These are phyloP conservation scores for Xanthia togata DNA, from an alignment of 2,888 invertebrate species.

Conservation along the genomic window DNA sequence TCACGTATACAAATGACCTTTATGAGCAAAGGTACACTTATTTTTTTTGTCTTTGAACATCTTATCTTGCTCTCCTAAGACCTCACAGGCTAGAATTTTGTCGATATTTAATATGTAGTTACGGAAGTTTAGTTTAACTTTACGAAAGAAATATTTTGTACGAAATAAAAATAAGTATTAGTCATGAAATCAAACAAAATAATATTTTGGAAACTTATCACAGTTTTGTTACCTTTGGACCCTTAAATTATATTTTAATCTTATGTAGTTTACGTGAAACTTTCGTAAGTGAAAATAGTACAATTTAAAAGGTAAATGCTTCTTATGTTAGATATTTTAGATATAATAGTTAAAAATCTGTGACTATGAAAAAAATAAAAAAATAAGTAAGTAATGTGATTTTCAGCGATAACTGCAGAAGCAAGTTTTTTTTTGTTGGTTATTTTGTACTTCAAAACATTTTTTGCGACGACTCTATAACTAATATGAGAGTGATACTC, in stretches of 20 bases:
- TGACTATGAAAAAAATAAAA: too few species aligned
- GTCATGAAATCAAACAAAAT: conserved; percentile 30
- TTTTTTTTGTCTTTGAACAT: not conserved
- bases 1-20: not conserved
- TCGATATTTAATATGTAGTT: not conserved
- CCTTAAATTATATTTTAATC: conserved; percentile 35
- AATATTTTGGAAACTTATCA: conserved; percentile 68
- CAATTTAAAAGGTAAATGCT: conserved; percentile 17
- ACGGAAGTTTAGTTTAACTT: conserved; percentile 13
- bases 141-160: not conserved
- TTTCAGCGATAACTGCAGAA: not conserved
- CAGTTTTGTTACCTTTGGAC: conserved; percentile 69
- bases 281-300: not conserved
- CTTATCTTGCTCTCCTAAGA: not conserved
- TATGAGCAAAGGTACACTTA: not conserved
- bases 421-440: too few species aligned
- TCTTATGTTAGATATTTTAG: conserved; percentile 9
- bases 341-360: not conserved
- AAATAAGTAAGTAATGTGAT: not conserved
- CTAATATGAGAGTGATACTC: not conserved
- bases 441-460: conserved; percentile 15
- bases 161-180: not conserved
- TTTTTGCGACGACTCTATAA: not conserved
- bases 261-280: conserved; percentile 5
- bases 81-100: conserved; percentile 39